A percentile compares a stretch with the other conserved stretches of the same genome.
Conservation (phyloP, 2,113 vertebrate species). For the Oenanthe oenanthe region DNA sequence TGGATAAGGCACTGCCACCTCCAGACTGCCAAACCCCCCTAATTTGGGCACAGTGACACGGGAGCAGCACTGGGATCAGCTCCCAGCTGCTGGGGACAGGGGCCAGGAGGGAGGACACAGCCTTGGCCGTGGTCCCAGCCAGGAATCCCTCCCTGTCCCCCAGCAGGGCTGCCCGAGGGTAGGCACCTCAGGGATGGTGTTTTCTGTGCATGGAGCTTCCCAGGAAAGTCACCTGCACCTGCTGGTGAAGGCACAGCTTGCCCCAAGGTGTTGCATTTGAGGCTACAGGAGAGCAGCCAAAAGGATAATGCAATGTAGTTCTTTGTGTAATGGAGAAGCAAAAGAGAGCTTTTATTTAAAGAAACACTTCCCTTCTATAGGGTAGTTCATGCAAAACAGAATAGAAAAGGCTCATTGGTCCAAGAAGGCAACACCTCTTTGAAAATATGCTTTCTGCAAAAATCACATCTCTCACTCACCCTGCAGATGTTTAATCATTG, state of each 20-base stretch:
- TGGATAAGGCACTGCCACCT: conserved; percentile 56
- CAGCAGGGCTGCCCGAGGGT: neutral
- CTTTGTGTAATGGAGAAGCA: too few species aligned
- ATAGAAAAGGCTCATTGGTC: too few species aligned
- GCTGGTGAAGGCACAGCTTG: neutral
- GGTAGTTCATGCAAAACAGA: too few species aligned
- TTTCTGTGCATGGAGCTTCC: neutral
- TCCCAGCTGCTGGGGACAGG: neutral
- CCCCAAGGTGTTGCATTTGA: neutral
- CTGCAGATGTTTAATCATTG: too few species aligned
- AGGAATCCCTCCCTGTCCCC: neutral
- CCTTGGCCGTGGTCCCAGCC: neutral
- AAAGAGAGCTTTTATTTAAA: too few species aligned
- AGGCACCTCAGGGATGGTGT: neutral
- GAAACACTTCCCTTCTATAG: too few species aligned
- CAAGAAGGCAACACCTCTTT: too few species aligned
- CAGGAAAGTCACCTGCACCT: neutral
- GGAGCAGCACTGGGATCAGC: neutral
- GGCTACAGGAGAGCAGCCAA: too few species aligned
- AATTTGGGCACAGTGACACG: conserved; percentile 77
- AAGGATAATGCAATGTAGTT: too few species aligned
- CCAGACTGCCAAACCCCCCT: conserved; percentile 69
- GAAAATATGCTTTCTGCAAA: too few species aligned
- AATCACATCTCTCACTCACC: too few species aligned
- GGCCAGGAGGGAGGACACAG: neutral